Evolutionary conservation across 2,113 vertebrate species (phyloP), one percentile per base, ranked within the genome.

Genomic region (Calyptommatus sinebrachiatus): DNA sequence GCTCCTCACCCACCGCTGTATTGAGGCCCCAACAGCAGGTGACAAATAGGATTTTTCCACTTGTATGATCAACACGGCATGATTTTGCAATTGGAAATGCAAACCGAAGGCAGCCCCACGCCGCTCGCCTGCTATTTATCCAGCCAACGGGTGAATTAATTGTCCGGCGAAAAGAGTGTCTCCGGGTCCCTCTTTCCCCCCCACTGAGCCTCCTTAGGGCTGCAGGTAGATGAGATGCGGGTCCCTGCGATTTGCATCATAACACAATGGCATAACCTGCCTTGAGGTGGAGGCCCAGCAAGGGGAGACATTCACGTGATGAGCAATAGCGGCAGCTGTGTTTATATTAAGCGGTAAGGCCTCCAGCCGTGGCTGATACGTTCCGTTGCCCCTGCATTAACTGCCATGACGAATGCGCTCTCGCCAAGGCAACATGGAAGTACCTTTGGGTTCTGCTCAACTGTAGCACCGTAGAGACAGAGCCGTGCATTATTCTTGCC

Each of bases 31-130:
- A 28, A 85, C 90, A 90, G 90, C 90, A 87, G 91, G 91, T 91
- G 90, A 92, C 91, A 92, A 92, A 92, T 92, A 92, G 90, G 91
- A 91, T 92, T 90, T 92, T 91, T 92, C 89, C 91, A 91, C 90
- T 92, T 88, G 90, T 85, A 86, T 85, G 90, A 89, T 89, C 73
- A 89, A 91, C 91, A 46, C 91, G 85, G 91, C 91, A 87, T 91
- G 91, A 86, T 88, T 86, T 88, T 90, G 88, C 90, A 89, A 91
- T 89, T 92, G 91, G 90, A 91, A 91, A 91, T 88, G 90, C 88
- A 92, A 92, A 91, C 29, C 77, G 7, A 71, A 28, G 26, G 73
- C 90, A 90, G 88, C 0, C 1, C 83, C 7, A 20, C 1, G 29
- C 31, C 16, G 26, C 65, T 48, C 71, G 4, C n/a, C 46, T 22